Evolutionary conservation across 2,888 invertebrate genomes (phyloP).

Genomic region (Synergus laeviventris): DNA sequence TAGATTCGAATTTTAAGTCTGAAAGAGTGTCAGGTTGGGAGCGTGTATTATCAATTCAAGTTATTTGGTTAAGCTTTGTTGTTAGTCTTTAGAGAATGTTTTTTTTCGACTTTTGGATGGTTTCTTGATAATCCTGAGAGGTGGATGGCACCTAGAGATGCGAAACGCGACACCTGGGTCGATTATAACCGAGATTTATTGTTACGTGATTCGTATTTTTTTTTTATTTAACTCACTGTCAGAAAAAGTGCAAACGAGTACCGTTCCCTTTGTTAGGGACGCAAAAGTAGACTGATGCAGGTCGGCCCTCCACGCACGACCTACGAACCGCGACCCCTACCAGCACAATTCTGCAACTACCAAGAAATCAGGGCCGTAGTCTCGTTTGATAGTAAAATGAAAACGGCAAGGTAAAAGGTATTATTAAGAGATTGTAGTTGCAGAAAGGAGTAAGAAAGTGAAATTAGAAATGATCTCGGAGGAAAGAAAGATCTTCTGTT

Average conservation of each 20-base stretch:
- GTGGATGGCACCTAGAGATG: conserved; percentile 13
- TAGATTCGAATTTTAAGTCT: not conserved
- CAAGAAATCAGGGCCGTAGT: conserved; percentile 56
- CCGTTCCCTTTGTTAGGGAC: conserved; percentile 65
- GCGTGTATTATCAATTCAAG: not conserved
- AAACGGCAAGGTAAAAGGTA: not conserved
- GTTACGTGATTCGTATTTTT: not conserved
- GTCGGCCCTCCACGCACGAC: conserved; percentile 63
- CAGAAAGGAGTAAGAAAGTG: not conserved
- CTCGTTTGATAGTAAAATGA: not conserved
- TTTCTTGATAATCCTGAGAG: conserved; percentile 25
- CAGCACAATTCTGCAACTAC: conserved; percentile 56
- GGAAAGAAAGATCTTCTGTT: not conserved
- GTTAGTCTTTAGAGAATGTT: not conserved
- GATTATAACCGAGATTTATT: conserved; percentile 2
- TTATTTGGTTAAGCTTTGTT: conserved; percentile 14
- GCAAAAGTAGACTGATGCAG: conserved; percentile 62
- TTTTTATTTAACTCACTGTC: conserved; percentile 8
- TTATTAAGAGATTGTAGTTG: not conserved
- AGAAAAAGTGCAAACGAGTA: conserved; percentile 50
- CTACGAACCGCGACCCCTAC: conserved; percentile 66
- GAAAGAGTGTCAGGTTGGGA: not conserved
- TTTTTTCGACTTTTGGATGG: not conserved
- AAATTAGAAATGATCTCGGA: not conserved
- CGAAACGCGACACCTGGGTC: conserved; percentile 2